These are phyloP conservation scores for Chrysina gloriosa DNA, from an alignment of 2,888 invertebrate genomes.

Conservation along the genomic window DNA sequence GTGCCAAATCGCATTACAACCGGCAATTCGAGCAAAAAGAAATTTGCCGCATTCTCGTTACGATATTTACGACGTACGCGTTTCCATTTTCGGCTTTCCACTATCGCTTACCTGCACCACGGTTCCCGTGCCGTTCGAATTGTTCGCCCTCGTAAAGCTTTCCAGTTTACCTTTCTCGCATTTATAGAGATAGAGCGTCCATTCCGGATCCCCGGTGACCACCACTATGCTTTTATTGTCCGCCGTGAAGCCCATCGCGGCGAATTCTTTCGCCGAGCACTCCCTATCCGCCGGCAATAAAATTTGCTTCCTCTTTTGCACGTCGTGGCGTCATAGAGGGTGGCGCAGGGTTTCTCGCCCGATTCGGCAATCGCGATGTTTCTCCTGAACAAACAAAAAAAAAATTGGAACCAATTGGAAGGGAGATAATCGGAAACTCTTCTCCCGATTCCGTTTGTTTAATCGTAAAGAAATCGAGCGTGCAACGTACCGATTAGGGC, in stretches of 20 bases:
- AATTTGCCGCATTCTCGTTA: too few relatives aligned
- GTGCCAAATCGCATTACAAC: too few relatives aligned
- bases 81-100: background rate
- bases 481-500: slow-evolving; percentile 72
- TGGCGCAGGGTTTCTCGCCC: slow-evolving; percentile 74
- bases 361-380: slow-evolving; percentile 74
- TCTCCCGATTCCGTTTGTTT: too few relatives aligned
- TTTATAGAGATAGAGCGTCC: slow-evolving; percentile 83
- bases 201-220: slow-evolving; percentile 86
- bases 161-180: slow-evolving; percentile 86
- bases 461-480: too few relatives aligned
- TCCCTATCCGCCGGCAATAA: slow-evolving; percentile 62
- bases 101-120: slow-evolving; percentile 67
- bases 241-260: slow-evolving; percentile 80
- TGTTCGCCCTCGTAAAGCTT: slow-evolving; percentile 78
- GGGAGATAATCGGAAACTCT: too few relatives aligned
- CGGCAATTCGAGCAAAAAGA: too few relatives aligned
- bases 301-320: slow-evolving; percentile 78
- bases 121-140: slow-evolving; percentile 75
- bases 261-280: slow-evolving; percentile 72
- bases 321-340: slow-evolving; percentile 78
- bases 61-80: too few relatives aligned
- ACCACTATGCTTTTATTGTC: slow-evolving; percentile 85
- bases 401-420: background rate
- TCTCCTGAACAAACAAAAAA: slow-evolving; percentile 66